Base-by-base conservation (phyloP, 2,888 invertebrate species). In the Catocala sponsa region DNA sequence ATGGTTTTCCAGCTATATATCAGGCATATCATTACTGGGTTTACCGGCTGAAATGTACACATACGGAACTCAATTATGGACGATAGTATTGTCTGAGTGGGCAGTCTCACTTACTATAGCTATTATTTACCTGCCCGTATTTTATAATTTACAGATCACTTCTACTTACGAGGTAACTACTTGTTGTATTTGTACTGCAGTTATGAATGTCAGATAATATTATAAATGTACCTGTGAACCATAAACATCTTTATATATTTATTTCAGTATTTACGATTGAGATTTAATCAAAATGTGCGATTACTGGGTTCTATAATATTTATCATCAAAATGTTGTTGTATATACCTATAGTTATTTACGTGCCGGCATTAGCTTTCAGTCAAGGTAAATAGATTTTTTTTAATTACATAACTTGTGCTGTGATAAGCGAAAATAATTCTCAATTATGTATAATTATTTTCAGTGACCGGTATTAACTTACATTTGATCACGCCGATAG, bases 341-440 rank as follows among this genome's bases (percentile, higher is more conserved):
- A 97, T 86, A 97, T 97, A 85, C 97, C 98, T 1, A 96, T 98
- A 62, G 98, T 98, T 0, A 96, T 98, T 66, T 98, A 98, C 86
- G 98, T 98, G 5, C 98, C 98, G 55, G 97, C 98, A 2, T 91
- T 98, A 79, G 98, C 98, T 1, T 96, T 98, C 80, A 96, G 96
- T 89, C 97, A 97, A 96, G 96, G 96, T 96, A 95, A 78, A 32
- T 43, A 13, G n/a, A 13, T 15, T 46, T 13, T 13, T 13, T 1
- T 15, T 13, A 38, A 12, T 5, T 46, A 6, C 13, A 25, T 25
- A 10, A 10, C 4, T 6, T 15, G 15, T 46, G 4, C 2, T 9
- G 15, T 46, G 35, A 25, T 41, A 5, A 13, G 12, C 12, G 1
- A 32, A 41, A 12, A 13, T 15, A 44, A 0, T 46, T 46, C 7